A percentile compares a stretch with the other conserved stretches of the same genome.
phyloP scores from a whole-genome alignment of 2,888 invertebrate genomes.

The Coronaproctus castanopsis region DNA sequence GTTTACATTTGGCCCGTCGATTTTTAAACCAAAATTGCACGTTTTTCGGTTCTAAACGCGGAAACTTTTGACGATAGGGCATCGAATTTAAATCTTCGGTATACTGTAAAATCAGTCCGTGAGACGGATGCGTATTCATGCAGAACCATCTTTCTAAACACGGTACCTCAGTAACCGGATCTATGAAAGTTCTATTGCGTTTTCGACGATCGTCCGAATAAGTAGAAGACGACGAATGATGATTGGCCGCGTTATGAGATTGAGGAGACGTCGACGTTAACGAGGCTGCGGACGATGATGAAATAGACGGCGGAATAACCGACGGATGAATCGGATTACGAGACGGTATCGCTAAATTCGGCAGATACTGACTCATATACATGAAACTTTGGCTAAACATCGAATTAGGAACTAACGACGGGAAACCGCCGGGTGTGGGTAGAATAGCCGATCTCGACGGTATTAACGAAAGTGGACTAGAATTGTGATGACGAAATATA shows the following conservation, averaged over 20 bases:
- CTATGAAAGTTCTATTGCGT: slow-evolving; percentile 94
- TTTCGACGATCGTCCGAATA: slow-evolving; percentile 60
- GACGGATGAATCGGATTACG: slow-evolving; percentile 35
- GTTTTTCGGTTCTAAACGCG: slow-evolving; percentile 94
- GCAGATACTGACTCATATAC: slow-evolving; percentile 41
- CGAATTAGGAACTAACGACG: slow-evolving; percentile 55
- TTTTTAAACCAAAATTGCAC: slow-evolving; percentile 99
- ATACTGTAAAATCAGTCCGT: slow-evolving; percentile 90
- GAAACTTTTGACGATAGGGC: slow-evolving; percentile 95
- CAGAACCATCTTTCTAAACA: slow-evolving; percentile 88
- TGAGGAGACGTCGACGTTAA: slow-evolving; percentile 3
- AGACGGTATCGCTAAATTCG: slow-evolving; percentile 27
- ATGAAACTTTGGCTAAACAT: slow-evolving; percentile 78
- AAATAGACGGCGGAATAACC: slow-evolving; percentile 6
- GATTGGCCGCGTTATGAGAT: slow-evolving; percentile 10
- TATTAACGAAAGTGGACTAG: slow-evolving; percentile 12
- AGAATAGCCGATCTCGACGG: slow-evolving; percentile 4
- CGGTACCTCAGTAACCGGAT: slow-evolving; percentile 94
- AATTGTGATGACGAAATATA: slow-evolving; percentile 3
- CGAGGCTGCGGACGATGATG: background rate
- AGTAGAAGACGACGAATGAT: slow-evolving; percentile 7
- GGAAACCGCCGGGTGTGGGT: slow-evolving; percentile 34
- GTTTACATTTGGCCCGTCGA: slow-evolving; percentile 91
- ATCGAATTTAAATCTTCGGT: slow-evolving; percentile 92
- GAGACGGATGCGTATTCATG: slow-evolving; percentile 94